Base-by-base conservation (phyloP, 2,888 invertebrate species). In the Selenia dentaria region DNA sequence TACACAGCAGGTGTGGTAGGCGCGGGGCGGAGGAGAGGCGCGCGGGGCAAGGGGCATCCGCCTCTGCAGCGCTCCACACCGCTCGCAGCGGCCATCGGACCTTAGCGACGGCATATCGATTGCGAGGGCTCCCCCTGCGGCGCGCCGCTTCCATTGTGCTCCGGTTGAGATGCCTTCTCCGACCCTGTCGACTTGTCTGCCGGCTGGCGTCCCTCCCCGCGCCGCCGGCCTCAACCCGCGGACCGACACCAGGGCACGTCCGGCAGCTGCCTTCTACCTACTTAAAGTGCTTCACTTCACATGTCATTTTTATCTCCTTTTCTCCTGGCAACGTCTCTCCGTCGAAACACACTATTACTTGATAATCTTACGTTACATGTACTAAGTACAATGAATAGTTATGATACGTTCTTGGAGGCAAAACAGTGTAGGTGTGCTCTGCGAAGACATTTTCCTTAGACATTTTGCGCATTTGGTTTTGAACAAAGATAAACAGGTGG, bases 41-140 rank as follows among this genome's bases (percentile, higher is more conserved):
- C 75, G 78, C 78, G 81, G 80, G 79, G 73, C 69, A 63, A 72
- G 71, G 79, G 83, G 81, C 83, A 83, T 84, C 86, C 87, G 85
- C 85, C 85, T 86, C 88, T 83, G 86, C 87, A 86, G 85, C 82
- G 84, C 74, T 85, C 83, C 79, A 81, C 82, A 79, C 83, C 80
- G 86, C 81, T 83, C 85, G 70, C 87, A 86, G 80, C 88, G 88
- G 84, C 89, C 88, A 88, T 78, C 88, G 90, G 91, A 90, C 89
- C 90, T 90, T 90, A 89, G 89, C 90, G 88, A 83, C 88, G 89
- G 83, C 82, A 90, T 89, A 91, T 91, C 90, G 91, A 91, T 91
- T 90, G 89, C 88, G 86, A 88, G 85, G 88, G 86, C 86, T 88
- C 88, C 89, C 89, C 89, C 86, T 88, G 88, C 85, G 85, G 84